Evolutionary conservation across 2,888 invertebrate genomes (phyloP).

Genomic region (Synergus umbraculus): DNA sequence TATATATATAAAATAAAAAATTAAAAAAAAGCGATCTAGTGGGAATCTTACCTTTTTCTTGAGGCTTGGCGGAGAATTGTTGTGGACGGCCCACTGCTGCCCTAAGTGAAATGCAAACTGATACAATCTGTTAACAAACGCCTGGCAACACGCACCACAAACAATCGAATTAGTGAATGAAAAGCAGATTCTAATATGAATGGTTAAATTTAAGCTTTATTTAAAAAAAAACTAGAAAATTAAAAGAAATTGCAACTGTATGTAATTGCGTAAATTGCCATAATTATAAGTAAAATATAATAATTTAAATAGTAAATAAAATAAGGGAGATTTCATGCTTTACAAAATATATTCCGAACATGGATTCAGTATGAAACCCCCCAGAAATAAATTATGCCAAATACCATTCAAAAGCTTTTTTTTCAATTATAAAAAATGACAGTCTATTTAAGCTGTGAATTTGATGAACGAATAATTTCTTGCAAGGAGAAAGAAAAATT

Average conservation of each 20-base stretch:
- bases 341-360: not conserved
- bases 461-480: not conserved
- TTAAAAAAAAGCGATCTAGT: not conserved
- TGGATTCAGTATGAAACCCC: no score
- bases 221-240: conserved; percentile 22
- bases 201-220: conserved; percentile 39
- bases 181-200: conserved; percentile 11
- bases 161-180: conserved; percentile 73
- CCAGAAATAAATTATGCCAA: not conserved
- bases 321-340: not conserved
- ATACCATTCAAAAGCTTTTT: not conserved
- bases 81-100: conserved; percentile 87
- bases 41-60: conserved; percentile 82
- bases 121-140: conserved; percentile 82
- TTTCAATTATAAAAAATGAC: not conserved
- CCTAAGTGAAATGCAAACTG: conserved; percentile 86
- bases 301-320: not conserved
- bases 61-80: conserved; percentile 80
- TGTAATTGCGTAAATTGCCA: conserved; percentile 27
- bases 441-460: not conserved
- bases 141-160: conserved; percentile 80
- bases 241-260: conserved; percentile 1
- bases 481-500: not conserved
- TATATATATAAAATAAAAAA: not conserved
- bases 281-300: not conserved